Evolutionary conservation across 2,888 invertebrate species (phyloP).

Genomic region (Malthinus seriepunctatus): DNA sequence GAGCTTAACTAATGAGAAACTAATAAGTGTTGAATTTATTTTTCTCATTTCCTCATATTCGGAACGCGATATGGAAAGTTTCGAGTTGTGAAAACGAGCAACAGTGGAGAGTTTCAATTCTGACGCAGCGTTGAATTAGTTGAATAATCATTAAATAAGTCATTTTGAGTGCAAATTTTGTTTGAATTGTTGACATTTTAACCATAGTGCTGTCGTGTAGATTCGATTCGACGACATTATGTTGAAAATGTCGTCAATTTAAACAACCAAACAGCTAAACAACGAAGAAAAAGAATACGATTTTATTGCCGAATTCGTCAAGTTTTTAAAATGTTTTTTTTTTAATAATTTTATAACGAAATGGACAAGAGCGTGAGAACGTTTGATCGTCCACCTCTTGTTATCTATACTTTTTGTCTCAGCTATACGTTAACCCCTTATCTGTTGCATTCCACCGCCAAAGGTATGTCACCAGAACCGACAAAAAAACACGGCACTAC

Average conservation of each 20-base stretch:
- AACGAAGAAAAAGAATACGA: constrained; percentile 5
- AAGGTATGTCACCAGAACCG: constrained; percentile 53
- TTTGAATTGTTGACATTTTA: constrained; percentile 57
- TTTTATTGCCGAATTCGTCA: constrained; percentile 2
- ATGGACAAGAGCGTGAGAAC: constrained; percentile 49
- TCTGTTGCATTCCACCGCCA: constrained; percentile 50
- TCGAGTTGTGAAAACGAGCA: constrained; percentile 2
- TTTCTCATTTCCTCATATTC: background rate
- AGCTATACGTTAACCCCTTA: constrained; percentile 54
- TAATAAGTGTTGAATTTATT: constrained; percentile 14
- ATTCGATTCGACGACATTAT: constrained; percentile 53
- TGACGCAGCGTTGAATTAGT: constrained; percentile 34
- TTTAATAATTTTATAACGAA: constrained; percentile 22
- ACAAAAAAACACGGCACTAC: constrained; percentile 50
- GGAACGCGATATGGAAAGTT: background rate
- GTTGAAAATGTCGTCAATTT: constrained; percentile 55
- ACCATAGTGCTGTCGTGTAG: constrained; percentile 56
- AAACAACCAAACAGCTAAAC: constrained; percentile 40
- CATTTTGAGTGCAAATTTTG: constrained; percentile 21
- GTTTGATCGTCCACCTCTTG: constrained; percentile 45
- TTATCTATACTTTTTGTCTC: constrained; percentile 50
- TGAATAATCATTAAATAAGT: background rate
- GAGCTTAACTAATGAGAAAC: constrained; percentile 24
- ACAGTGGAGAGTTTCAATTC: constrained; percentile 38
- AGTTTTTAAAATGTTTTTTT: background rate